Evolutionary conservation across 1,140 invertebrate species (phyloP).

Genomic region (Hylaeus volcanicus): DNA sequence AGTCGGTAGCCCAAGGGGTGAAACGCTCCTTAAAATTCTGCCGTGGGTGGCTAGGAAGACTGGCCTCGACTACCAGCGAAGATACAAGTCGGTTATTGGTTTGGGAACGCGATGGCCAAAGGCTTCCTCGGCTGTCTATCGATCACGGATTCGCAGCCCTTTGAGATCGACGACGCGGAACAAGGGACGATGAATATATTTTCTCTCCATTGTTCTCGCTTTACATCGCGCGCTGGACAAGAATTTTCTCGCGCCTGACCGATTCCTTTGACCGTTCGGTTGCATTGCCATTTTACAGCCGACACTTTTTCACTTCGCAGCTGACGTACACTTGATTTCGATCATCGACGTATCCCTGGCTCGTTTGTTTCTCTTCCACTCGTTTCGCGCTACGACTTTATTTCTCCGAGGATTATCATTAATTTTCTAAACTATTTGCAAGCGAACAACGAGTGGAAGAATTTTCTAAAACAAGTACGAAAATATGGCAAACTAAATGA

Average conservation of each 20-base stretch:
- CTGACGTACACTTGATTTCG: neutral
- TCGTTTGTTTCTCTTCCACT: too few species aligned
- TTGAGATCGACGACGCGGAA: slow-evolving; percentile 2
- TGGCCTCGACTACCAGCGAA: too few species aligned
- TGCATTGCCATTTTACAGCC: neutral
- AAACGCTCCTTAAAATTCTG: too few species aligned
- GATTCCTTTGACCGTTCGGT: neutral
- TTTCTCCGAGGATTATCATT: too few species aligned
- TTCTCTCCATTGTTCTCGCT: slow-evolving; percentile 15
- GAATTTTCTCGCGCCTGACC: neutral
- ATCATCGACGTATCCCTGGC: too few species aligned
- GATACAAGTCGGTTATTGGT: slow-evolving; percentile 13
- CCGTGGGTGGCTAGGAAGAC: too few species aligned
- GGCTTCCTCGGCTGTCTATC: neutral
- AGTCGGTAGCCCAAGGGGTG: too few species aligned
- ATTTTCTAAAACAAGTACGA: too few species aligned
- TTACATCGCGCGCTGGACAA: neutral
- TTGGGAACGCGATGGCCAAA: slow-evolving; percentile 10
- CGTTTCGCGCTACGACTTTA: too few species aligned
- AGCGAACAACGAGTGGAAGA: too few species aligned
- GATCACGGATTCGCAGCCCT: slow-evolving; percentile 16
- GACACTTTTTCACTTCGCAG: neutral
- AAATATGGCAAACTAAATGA: too few species aligned
- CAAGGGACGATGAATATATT: slow-evolving; percentile 33
- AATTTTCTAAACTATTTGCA: too few species aligned